Evolutionary conservation across 2,113 vertebrate genomes (phyloP), one percentile per base, ranked within the genome.

Genomic region (Ptilonorhynchus violaceus): DNA sequence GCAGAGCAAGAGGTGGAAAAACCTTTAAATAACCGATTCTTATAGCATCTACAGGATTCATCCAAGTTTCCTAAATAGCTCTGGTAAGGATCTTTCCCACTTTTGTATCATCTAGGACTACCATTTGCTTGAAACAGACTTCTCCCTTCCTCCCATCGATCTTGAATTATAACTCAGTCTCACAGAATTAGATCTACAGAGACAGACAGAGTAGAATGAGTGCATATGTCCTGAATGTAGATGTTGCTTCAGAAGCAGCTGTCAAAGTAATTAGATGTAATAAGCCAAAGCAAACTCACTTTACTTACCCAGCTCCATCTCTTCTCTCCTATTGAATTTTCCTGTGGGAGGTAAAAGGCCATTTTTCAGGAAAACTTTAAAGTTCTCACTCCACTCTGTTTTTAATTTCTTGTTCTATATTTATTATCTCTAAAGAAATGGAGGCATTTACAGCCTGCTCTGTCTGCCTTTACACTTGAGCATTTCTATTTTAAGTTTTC

Each of bases 191-290:
- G 75, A 90, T 47, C 89, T 78, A 77, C 62, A 72, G 70, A 94
- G 63, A 81, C 63, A 86, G 85, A 83, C 52, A 28, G n/a, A 55
- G 64, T 53, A 53, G 60, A 93, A 86, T 37, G 75, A 44, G 14
- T 60, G 41, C 69, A 77, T 81, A 74, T 84, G 93, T 53, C 76
- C 58, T 59, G 42, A 91, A 74, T 74, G 55, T 80, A 95, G 70
- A 89, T 58, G 72, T 39, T 93, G 56, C 41, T 91, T 67, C 72
- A 92, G 70, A 88, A 92, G 76, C 91, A 96, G 82, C 85, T 97
- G 95, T 86, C 94, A 86, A 85, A 96, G 87, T 92, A 95, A 95
- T 96, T 94, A 97, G 24, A 80, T 63, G 67, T 52, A 96, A 95
- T 89, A 96, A 96, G 56, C 56, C 90, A 92, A 75, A 84, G 47